Conservation (phyloP, 2,888 invertebrate genomes). For the Athalia cordata region DNA sequence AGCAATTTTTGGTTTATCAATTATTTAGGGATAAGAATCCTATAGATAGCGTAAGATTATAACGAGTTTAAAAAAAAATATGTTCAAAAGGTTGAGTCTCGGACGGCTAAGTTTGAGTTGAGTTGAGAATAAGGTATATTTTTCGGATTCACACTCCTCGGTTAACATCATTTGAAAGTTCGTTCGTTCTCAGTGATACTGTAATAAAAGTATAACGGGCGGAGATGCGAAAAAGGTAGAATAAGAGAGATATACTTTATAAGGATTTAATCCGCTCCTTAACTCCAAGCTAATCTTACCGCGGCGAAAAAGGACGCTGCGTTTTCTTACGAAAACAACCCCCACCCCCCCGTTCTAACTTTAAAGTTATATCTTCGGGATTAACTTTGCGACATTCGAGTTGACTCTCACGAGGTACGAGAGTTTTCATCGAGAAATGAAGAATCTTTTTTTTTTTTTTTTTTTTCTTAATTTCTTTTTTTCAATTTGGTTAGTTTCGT, state of each 20-base stretch:
- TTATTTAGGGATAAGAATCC: too few species aligned
- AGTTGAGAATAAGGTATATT: too few species aligned
- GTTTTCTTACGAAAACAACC: background rate
- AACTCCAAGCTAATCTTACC: slow-evolving; percentile 36
- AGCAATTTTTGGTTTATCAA: too few species aligned
- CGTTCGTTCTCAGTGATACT: background rate
- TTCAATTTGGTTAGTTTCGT: too few species aligned
- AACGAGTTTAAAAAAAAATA: background rate
- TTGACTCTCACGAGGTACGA: background rate
- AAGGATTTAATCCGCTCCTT: slow-evolving; percentile 52
- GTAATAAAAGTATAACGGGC: background rate
- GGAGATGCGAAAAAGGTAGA: background rate
- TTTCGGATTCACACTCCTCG: slow-evolving; percentile 21
- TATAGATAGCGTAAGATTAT: background rate
- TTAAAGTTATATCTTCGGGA: background rate
- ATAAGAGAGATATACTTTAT: slow-evolving; percentile 46
- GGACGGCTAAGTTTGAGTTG: background rate
- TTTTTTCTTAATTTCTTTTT: too few species aligned
- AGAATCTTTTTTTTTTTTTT: too few species aligned
- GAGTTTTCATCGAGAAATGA: too few species aligned
- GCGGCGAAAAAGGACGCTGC: slow-evolving; percentile 15
- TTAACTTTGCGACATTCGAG: background rate
- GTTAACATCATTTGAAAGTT: slow-evolving; percentile 34
- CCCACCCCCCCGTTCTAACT: background rate
- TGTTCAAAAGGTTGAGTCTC: slow-evolving; percentile 1